Percentiles rank a stretch among this genome's conserved stretches.
Conservation (phyloP, 2,113 vertebrate species). For the Sorex fumeus region DNA sequence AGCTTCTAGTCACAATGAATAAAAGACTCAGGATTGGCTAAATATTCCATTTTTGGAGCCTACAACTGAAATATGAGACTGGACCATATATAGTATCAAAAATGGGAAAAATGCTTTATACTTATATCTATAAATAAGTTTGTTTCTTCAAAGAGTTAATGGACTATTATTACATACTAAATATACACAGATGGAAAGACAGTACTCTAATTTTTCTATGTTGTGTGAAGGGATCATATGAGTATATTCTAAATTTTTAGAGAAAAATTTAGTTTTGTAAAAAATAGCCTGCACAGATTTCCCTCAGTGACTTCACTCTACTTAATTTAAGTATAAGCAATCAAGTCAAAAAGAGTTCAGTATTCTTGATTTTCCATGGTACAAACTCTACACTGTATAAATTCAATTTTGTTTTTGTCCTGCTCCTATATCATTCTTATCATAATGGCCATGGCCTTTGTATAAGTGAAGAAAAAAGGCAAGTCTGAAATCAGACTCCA, state of each 20-base stretch:
- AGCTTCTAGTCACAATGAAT: background rate
- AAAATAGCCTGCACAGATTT: background rate
- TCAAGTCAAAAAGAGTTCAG: background rate
- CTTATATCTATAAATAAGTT: background rate
- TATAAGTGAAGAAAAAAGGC: background rate
- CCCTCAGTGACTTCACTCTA: background rate
- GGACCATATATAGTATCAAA: too few species aligned
- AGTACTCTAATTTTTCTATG: background rate
- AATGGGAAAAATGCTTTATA: background rate
- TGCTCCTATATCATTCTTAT: background rate
- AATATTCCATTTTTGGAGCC: rapidly evolving
- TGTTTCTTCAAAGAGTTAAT: background rate
- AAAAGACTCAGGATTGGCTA: rapidly evolving
- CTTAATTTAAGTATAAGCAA: background rate
- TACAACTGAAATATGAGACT: rapidly evolving
- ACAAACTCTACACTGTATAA: background rate
- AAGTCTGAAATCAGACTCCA: background rate
- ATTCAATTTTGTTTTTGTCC: background rate
- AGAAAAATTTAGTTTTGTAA: background rate
- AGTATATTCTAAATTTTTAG: too few species aligned
- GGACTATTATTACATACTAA: too few species aligned
- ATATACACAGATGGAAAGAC: background rate
- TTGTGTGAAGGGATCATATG: background rate
- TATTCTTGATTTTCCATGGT: background rate
- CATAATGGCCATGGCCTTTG: background rate